A percentile compares a stretch with the other conserved stretches of the same genome.
These are phyloP conservation scores for Coilia nasus DNA, from an alignment of 2,797 vertebrate genomes.

Conservation along the genomic window DNA sequence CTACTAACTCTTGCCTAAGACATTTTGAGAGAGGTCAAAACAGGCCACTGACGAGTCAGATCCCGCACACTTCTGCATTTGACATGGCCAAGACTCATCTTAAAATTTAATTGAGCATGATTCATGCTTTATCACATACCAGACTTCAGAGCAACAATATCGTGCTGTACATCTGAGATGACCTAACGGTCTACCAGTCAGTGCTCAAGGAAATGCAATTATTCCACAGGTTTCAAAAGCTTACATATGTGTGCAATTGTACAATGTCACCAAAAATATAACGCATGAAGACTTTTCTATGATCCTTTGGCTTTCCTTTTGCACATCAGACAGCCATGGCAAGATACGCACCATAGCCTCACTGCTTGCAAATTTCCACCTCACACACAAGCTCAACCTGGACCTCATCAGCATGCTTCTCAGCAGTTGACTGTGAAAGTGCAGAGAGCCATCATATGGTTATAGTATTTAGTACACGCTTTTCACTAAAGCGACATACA, in stretches of 20 bases:
- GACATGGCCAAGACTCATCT: background rate
- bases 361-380: background rate
- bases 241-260: too few species aligned
- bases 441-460: background rate
- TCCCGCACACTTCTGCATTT: too few species aligned
- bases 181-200: background rate
- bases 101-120: background rate
- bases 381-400: background rate
- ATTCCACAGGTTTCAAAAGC: too few species aligned
- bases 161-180: background rate
- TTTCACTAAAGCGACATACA: too few species aligned
- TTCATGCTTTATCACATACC: background rate
- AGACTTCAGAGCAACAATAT: background rate
- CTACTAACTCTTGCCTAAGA: too few species aligned
- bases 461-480: too few species aligned
- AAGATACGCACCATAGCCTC: background rate
- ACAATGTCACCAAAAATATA: too few species aligned
- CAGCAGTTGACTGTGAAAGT: background rate
- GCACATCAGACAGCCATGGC: background rate
- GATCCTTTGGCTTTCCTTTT: background rate
- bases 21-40: too few species aligned
- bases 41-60: too few species aligned
- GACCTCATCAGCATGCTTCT: background rate
- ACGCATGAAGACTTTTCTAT: too few species aligned
- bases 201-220: background rate